Conservation (phyloP, 2,797 vertebrate genomes). For the Danio jaintianensis region DNA sequence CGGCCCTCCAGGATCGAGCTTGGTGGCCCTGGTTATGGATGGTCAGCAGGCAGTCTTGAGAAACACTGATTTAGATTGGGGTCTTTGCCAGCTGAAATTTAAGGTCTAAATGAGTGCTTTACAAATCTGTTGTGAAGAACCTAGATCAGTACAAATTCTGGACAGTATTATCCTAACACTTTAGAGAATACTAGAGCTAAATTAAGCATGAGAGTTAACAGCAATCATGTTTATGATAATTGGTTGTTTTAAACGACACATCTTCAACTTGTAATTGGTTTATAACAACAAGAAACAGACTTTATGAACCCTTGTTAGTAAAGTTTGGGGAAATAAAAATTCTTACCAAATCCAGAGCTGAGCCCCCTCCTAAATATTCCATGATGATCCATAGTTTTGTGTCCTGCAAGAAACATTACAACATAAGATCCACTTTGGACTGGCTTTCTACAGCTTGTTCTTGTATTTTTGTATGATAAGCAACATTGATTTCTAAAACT, state of each 20-base stretch:
- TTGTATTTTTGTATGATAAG: neutral
- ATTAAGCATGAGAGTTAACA: neutral
- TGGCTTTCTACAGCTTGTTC: neutral
- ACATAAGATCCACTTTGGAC: neutral
- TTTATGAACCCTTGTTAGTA: neutral
- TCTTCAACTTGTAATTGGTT: neutral
- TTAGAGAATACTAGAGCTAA: neutral
- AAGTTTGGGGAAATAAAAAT: neutral
- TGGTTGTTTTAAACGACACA: neutral
- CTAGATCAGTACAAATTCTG: too few species aligned
- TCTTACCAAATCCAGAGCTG: conserved; percentile 96
- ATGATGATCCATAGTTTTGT: conserved; percentile 99
- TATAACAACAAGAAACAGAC: neutral
- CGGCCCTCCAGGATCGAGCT: too few species aligned
- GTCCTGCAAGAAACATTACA: conserved; percentile 77
- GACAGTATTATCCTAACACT: too few species aligned
- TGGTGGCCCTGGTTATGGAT: too few species aligned
- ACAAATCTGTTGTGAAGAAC: too few species aligned
- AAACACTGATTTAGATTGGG: neutral
- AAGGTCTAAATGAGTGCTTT: too few species aligned
- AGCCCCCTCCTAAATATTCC: conserved; percentile 98
- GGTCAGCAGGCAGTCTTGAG: neutral
- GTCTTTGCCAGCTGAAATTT: neutral
- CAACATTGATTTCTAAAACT: neutral
- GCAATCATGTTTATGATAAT: neutral